Evolutionary conservation across 2,797 vertebrate genomes (phyloP), one percentile per base, ranked within the genome.

Genomic region (Geotrypetes seraphini): DNA sequence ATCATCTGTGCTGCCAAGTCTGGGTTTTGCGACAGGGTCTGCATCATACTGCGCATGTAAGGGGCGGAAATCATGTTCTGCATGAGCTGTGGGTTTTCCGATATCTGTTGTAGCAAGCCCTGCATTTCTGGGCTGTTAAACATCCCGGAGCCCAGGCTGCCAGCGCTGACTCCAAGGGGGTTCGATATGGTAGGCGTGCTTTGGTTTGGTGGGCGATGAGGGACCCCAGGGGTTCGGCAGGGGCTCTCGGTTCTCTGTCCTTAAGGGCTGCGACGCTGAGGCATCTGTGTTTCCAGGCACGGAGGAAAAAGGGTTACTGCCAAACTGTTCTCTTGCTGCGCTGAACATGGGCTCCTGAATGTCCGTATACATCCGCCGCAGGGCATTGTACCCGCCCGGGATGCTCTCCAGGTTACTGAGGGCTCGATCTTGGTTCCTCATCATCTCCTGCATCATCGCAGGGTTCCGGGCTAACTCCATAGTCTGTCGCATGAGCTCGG

Each of bases 401-500:
- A 98, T 97, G 74, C 95, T 99, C 75, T 99, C 96, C 20, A 99
- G 76, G 76, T 99, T 99, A 75, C 96, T 99, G 50, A 99, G 72
- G 31, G 93, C 96, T 7, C 95, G 82, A 61, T 99, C 96, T 73
- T 99, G 96, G 78, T 98, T 97, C 43, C 96, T 79, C 92, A 99
- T 98, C 96, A 99, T 98, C 70, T 98, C 95, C 73, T 99, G 95
- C 96, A 99, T 97, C 96, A 99, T 98, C 47, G 96, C 95, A 5
- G 96, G 96, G 71, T 97, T 98, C 28, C 93, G 85, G 29, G 96
- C 95, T 33, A 99, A 73, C 44, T 98, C 96, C 96, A 99, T 97
- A 0, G 96, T 98, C 95, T 99, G 96, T 77, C 96, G 89, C 96
- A 99, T 97, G 20, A 99, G 88, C 70, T 99, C 96, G 0, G 96